These are phyloP conservation scores for Labeo catla DNA, from an alignment of 2,113 vertebrate genomes.

Conservation along the genomic window DNA sequence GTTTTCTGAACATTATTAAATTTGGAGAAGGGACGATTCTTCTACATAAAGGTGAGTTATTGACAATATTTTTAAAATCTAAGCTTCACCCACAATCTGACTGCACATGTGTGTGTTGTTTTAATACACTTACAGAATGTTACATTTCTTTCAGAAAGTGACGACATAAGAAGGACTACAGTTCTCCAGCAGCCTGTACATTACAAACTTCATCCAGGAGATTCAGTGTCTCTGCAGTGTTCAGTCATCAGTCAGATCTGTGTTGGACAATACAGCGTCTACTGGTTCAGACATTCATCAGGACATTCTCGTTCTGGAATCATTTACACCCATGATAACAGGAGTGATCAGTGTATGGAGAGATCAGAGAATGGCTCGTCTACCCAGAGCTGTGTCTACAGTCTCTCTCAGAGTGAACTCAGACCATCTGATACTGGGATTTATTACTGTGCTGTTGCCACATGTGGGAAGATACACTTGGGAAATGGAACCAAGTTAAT, in stretches of 20 bases:
- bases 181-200: neutral
- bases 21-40: slow-evolving; percentile 24
- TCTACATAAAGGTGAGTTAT: neutral
- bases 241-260: slow-evolving; percentile 37
- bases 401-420: too few species aligned
- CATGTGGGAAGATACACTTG: too few species aligned
- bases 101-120: neutral
- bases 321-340: slow-evolving; percentile 48
- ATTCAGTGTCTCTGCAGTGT: slow-evolving; percentile 59
- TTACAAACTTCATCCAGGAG: slow-evolving; percentile 41
- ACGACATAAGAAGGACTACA: neutral
- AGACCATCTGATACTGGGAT: too few species aligned
- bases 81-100: neutral
- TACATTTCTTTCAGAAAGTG: neutral
- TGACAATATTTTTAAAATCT: too few species aligned
- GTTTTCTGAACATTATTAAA: neutral
- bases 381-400: too few species aligned
- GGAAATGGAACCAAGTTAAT: too few species aligned
- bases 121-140: neutral
- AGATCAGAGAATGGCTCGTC: too few species aligned
- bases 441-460: too few species aligned
- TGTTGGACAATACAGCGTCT: slow-evolving; percentile 48
- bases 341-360: too few species aligned
- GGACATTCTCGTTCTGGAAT: slow-evolving; percentile 44
- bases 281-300: slow-evolving; percentile 56